Evolutionary conservation across 2,888 invertebrate genomes (phyloP).

Genomic region (Sinohyriopsis cumingii): DNA sequence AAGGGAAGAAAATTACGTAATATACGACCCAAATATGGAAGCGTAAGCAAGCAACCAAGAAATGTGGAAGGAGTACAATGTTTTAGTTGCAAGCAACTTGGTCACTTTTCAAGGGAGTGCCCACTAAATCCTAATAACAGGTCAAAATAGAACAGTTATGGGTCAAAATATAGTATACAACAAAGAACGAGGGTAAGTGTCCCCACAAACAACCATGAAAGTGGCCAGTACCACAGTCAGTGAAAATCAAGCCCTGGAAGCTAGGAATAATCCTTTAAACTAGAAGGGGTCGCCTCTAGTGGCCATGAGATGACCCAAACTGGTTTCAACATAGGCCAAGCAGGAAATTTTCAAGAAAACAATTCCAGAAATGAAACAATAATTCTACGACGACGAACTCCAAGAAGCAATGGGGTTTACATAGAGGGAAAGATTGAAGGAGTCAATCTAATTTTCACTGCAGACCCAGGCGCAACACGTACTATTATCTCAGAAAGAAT

Average conservation of each 20-base stretch:
- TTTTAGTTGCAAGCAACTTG: too few species aligned
- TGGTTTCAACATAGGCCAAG: slow-evolving; percentile 4
- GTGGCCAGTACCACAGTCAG: background rate
- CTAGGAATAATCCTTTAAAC: slow-evolving; percentile 4
- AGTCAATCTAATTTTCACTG: slow-evolving; percentile 4
- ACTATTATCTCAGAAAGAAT: slow-evolving; percentile 12
- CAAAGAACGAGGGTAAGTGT: too few species aligned
- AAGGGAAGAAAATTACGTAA: too few species aligned
- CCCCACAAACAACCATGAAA: too few species aligned
- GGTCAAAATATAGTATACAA: too few species aligned
- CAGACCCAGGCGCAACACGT: slow-evolving; percentile 16
- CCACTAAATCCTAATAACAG: too few species aligned
- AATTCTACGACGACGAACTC: background rate
- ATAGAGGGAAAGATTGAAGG: slow-evolving; percentile 12
- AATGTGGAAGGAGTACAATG: too few species aligned
- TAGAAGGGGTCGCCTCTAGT: slow-evolving; percentile 6
- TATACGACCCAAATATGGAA: too few species aligned
- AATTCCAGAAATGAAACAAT: too few species aligned
- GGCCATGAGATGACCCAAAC: slow-evolving; percentile 12
- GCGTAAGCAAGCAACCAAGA: too few species aligned
- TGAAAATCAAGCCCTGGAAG: background rate
- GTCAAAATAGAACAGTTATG: too few species aligned
- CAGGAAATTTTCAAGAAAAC: background rate
- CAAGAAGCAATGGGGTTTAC: slow-evolving; percentile 9
- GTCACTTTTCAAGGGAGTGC: too few species aligned